Base-by-base conservation (phyloP, 2,888 invertebrate species). In the Micropterix aruncella region DNA sequence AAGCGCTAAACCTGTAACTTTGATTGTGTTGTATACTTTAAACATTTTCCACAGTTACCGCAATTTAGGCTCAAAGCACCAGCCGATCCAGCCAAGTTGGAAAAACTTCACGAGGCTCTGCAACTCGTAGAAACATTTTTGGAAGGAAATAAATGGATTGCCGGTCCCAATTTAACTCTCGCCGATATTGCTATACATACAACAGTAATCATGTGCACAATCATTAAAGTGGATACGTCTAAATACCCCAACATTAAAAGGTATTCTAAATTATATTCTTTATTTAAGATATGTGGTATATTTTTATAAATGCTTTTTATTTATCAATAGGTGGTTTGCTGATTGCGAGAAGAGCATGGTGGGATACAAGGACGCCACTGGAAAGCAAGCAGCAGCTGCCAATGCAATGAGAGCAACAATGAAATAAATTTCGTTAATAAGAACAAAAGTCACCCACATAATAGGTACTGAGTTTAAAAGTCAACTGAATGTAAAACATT, bases 141-240 rank as follows among this genome's bases (percentile, higher is more conserved):
- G 38, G 70, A 72, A 42, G 71, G 70, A 7, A 63, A 74, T 42
- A 61, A 70, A 27, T 84, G 72, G 56, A 74, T 64, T 18, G 80
- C 79, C 9, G 83, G 82, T 15, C 66, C 75, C 41, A 60, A 65
- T n/a, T 56, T 82, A 41, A 82, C 83, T 3, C 56, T 84, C 12
- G 84, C 84, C 37, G 84, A 85, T 58, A 61, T 80, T 38, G 55
- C 73, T 3, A 54, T 83, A 16, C 65, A 73, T 16, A 66, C 77
- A 2, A 68, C 72, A 3, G 65, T 81, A 2, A 71, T 79, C 2
- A 75, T 75, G 14, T 66, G 66, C 41, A 78, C 77, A 54, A 75
- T 73, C 50, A 57, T 66, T 41, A 58, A 59, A 0, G 73, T 73
- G 51, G 79, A 82, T 52, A 44, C 80, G 14, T 63, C 65, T 49